A percentile compares a stretch with the other conserved stretches of the same genome.
Conservation (phyloP, 2,888 invertebrate genomes). For the Heliconius erato region DNA sequence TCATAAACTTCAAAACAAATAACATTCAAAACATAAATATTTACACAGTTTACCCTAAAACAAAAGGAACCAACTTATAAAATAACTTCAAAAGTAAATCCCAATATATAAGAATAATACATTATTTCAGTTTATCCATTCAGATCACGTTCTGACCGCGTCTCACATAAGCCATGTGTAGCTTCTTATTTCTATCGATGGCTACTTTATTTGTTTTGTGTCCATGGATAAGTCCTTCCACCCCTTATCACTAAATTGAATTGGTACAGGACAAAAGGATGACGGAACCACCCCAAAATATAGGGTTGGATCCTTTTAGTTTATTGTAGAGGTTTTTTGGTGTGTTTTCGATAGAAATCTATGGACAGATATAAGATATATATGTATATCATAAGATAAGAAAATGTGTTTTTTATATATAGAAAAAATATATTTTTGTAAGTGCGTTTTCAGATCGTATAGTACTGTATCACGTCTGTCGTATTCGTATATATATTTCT, state of each 20-base stretch:
- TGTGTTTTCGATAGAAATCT: not conserved
- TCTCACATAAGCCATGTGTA: slow-evolving; percentile 47
- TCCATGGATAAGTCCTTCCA: slow-evolving; percentile 68
- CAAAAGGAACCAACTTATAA: not conserved
- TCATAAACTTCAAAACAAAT: not conserved
- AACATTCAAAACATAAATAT: not conserved
- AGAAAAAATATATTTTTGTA: not conserved
- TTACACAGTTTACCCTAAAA: not conserved
- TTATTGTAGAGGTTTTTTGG: not conserved
- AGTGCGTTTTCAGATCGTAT: not conserved
- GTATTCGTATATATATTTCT: too few relatives aligned
- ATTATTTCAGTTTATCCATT: slow-evolving; percentile 31
- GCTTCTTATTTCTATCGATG: slow-evolving; percentile 61
- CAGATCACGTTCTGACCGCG: slow-evolving; percentile 44
- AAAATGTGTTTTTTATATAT: not conserved
- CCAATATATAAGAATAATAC: slow-evolving; percentile 24
- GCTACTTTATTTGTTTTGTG: slow-evolving; percentile 72
- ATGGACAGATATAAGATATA: not conserved
- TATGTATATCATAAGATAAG: not conserved
- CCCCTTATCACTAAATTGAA: slow-evolving; percentile 81
- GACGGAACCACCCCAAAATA: slow-evolving; percentile 44
- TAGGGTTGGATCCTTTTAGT: slow-evolving; percentile 39
- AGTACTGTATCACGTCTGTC: not conserved
- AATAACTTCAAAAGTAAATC: slow-evolving; percentile 14
- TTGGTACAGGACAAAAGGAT: slow-evolving; percentile 73